Conservation (phyloP, 2,113 vertebrate genomes). For the Phyllopteryx taeniolatus region DNA sequence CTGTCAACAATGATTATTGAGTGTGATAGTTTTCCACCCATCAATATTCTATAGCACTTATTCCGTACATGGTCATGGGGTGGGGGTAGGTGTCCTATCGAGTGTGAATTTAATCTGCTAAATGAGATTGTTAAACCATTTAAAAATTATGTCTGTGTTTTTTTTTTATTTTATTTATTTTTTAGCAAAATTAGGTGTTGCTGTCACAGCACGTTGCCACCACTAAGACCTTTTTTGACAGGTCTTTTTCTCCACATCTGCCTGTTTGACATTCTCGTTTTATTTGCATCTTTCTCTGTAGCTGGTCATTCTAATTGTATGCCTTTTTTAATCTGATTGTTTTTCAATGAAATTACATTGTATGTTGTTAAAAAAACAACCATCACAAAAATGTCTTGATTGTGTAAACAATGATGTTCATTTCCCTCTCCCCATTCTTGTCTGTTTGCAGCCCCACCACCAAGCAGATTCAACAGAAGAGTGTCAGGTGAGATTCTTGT, state of each 20-base stretch:
- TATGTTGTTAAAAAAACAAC: background rate
- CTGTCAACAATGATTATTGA: background rate
- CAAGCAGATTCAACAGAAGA: constrained; percentile 88
- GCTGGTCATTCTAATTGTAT: constrained; percentile 4
- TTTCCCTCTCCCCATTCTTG: constrained; percentile 19
- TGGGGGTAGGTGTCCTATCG: background rate
- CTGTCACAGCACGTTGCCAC: background rate
- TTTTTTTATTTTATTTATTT: no score
- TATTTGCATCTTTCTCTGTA: constrained; percentile 1
- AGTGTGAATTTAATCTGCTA: background rate
- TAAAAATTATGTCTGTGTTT: background rate
- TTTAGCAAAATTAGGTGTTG: background rate
- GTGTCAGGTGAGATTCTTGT: constrained; percentile 84
- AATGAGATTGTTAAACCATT: background rate
- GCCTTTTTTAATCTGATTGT: background rate
- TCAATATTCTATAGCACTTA: background rate
- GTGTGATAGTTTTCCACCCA: background rate
- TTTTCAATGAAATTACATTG: background rate
- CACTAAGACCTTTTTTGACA: background rate
- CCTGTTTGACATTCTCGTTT: constrained; percentile 20
- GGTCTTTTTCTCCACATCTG: background rate
- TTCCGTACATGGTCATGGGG: background rate
- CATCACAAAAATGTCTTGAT: background rate
- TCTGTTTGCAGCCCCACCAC: constrained; percentile 81
- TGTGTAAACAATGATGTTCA: constrained; percentile 15